Evolutionary conservation across 2,888 invertebrate species (phyloP).

Genomic region (Trissolcus brochymenae): DNA sequence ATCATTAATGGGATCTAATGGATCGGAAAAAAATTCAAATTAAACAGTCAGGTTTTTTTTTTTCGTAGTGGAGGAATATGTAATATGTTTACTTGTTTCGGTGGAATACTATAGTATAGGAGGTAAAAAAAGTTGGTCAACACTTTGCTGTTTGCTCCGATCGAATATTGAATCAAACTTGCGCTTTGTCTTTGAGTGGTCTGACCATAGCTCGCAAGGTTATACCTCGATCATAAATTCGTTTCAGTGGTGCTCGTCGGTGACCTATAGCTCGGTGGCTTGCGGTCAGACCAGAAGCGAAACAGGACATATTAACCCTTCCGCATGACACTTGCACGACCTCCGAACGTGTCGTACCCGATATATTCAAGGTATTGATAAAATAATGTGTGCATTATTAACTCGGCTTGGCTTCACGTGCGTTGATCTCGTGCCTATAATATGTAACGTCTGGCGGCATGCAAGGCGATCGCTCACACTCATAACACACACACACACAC

Average conservation of each 20-base stretch:
- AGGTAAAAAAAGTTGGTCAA: neutral
- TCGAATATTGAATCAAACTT: conserved; percentile 46
- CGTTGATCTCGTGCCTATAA: conserved; percentile 55
- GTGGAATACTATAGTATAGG: no score
- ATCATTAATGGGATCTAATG: no score
- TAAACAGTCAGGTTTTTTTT: no score
- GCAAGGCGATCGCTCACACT: conserved; percentile 62
- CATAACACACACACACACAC: conserved; percentile 33
- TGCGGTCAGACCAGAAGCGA: conserved; percentile 34
- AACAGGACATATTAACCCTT: conserved; percentile 48
- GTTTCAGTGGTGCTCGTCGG: conserved; percentile 47
- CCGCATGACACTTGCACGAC: conserved; percentile 26
- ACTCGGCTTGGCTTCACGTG: conserved; percentile 60
- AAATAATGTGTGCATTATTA: conserved; percentile 73
- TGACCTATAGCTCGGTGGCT: conserved; percentile 28
- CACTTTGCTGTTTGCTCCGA: conserved; percentile 5
- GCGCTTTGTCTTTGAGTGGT: conserved; percentile 61
- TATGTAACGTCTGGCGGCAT: conserved; percentile 70
- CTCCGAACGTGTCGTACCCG: conserved; percentile 58
- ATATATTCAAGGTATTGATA: conserved; percentile 70
- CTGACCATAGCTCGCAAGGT: conserved; percentile 61
- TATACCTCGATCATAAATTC: conserved; percentile 65
- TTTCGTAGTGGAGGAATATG: no score
- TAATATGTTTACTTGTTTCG: no score
- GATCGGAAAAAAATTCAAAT: no score